A percentile compares a stretch with the other conserved stretches of the same genome.
Conservation (phyloP, 2,888 invertebrate genomes). For the Phragmatobia fuliginosa region DNA sequence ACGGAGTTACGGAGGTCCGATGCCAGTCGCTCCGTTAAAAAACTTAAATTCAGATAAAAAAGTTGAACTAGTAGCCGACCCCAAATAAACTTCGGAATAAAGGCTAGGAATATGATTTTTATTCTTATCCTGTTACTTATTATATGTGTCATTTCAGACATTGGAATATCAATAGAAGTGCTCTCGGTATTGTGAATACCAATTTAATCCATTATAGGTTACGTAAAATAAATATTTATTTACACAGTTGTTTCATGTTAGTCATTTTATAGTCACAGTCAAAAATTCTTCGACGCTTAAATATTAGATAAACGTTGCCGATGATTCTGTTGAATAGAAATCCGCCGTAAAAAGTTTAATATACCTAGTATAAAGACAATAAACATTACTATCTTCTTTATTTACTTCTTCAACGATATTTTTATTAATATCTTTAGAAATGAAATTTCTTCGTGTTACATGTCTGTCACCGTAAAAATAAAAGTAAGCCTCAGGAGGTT, state of each 20-base stretch:
- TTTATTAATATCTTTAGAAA: neutral
- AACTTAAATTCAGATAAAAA: no score
- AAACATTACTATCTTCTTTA: neutral
- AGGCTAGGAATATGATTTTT: no score
- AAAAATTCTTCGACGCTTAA: neutral
- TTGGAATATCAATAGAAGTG: neutral
- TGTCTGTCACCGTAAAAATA: neutral
- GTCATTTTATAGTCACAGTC: neutral
- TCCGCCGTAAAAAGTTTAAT: neutral
- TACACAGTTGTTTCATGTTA: no score
- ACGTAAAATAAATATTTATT: no score
- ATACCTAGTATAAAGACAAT: slow-evolving; percentile 16
- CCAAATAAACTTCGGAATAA: no score
- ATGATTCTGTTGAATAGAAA: neutral
- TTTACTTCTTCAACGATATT: neutral
- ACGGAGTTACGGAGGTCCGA: no score
- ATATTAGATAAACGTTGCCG: neutral
- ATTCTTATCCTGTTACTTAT: no score
- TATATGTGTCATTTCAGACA: neutral
- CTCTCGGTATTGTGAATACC: neutral
- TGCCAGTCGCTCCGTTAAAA: no score
- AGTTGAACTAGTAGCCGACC: no score
- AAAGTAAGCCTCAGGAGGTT: neutral
- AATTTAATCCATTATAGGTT: neutral
- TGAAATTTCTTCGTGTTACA: neutral